These are phyloP conservation scores for Malurus melanocephalus DNA, from an alignment of 2,113 vertebrate genomes.

Conservation along the genomic window DNA sequence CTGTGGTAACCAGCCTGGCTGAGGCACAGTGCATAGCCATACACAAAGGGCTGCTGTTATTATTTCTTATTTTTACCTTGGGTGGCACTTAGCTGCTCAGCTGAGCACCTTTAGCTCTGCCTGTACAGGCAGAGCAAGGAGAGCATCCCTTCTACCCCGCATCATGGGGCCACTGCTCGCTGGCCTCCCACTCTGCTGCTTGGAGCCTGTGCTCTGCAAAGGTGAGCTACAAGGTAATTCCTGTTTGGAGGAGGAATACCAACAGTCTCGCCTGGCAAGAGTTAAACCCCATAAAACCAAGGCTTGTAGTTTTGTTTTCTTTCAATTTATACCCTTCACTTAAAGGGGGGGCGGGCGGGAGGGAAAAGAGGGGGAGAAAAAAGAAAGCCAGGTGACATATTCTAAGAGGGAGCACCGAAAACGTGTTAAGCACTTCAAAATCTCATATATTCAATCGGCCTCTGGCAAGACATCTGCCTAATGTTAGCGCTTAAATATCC, in stretches of 20 bases:
- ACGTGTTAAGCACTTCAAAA: conserved; percentile 78
- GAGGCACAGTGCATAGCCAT: neutral
- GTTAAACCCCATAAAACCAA: conserved; percentile 63
- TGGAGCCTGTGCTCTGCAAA: neutral
- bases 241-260: neutral
- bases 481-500: conserved; percentile 86
- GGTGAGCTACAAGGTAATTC: neutral
- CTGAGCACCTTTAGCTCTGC: neutral
- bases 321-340: conserved; percentile 72
- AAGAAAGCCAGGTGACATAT: conserved; percentile 62
- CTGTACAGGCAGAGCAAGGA: neutral
- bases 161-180: rapidly evolving
- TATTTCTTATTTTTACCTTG: neutral
- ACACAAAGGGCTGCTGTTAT: neutral
- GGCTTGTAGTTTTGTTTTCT: conserved; percentile 69
- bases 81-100: neutral
- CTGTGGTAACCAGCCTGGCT: rapidly evolving
- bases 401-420: conserved; percentile 64
- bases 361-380: conserved; percentile 7
- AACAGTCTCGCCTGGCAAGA: conserved; percentile 25
- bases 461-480: conserved; percentile 81
- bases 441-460: conserved; percentile 78
- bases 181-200: rapidly evolving
- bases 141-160: neutral
- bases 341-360: conserved; percentile 11